Evolutionary conservation across 2,113 vertebrate genomes (phyloP).

Genomic region (Gavia stellata): DNA sequence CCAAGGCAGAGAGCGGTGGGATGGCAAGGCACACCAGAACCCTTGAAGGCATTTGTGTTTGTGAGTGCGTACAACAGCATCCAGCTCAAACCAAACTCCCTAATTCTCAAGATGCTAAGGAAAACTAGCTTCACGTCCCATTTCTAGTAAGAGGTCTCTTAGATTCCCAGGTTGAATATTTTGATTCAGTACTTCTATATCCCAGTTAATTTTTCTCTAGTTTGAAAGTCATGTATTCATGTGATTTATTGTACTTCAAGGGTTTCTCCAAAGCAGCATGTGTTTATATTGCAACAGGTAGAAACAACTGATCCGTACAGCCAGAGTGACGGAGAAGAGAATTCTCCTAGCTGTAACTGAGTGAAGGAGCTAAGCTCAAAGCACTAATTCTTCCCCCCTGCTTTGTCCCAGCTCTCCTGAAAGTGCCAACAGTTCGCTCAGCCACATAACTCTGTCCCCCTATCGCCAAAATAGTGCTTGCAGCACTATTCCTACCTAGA

Average conservation of each 20-base stretch:
- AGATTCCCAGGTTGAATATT: background rate
- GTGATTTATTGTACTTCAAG: background rate
- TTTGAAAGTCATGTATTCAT: background rate
- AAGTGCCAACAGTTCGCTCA: accelerated
- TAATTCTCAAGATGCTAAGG: background rate
- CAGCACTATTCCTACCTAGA: background rate
- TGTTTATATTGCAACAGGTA: background rate
- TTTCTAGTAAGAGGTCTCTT: background rate
- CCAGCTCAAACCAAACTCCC: background rate
- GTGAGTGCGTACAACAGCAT: background rate
- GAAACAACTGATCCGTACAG: background rate
- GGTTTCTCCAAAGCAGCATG: background rate
- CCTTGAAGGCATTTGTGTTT: background rate
- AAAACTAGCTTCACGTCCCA: background rate
- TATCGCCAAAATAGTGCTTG: accelerated
- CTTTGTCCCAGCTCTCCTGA: background rate
- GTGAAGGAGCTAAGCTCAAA: background rate
- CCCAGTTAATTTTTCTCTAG: background rate
- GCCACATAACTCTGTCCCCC: background rate
- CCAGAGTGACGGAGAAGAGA: background rate
- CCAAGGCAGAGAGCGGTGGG: background rate
- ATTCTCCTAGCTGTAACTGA: background rate
- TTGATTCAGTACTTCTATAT: background rate
- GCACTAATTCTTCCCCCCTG: background rate
- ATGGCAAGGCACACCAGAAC: background rate